Conservation (phyloP, 1,140 invertebrate species). For the Galleria mellonella region DNA sequence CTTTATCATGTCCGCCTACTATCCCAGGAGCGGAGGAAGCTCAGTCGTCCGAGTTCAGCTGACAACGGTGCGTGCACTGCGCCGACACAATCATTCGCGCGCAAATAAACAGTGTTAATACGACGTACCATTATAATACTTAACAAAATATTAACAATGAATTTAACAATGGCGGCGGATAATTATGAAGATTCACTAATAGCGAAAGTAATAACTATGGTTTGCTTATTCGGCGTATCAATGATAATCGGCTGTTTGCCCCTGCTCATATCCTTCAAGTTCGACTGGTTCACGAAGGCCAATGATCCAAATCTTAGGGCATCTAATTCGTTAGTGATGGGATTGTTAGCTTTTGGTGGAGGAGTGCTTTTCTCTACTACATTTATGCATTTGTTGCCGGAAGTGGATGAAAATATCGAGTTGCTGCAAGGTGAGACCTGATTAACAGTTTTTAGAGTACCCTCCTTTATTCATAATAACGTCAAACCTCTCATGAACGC, state of each 20-base stretch:
- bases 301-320: slow-evolving; percentile 60
- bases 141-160: slow-evolving; percentile 21
- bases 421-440: slow-evolving; percentile 67
- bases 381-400: slow-evolving; percentile 92
- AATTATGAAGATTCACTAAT: slow-evolving; percentile 35
- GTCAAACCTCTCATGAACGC: too few relatives aligned
- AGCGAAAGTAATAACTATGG: slow-evolving; percentile 84
- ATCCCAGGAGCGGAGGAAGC: slow-evolving; percentile 28
- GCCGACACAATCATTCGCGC: slow-evolving; percentile 2
- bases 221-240: slow-evolving; percentile 80
- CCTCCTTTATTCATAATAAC: too few relatives aligned
- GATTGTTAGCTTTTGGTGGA: slow-evolving; percentile 89
- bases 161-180: slow-evolving; percentile 29
- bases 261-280: slow-evolving; percentile 78
- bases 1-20: slow-evolving; percentile 53
- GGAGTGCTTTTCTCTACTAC: slow-evolving; percentile 93
- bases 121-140: slow-evolving; percentile 9
- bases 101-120: slow-evolving; percentile 1
- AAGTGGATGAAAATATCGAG: slow-evolving; percentile 83
- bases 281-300: slow-evolving; percentile 75
- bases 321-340: slow-evolving; percentile 51
- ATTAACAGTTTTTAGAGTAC: too few relatives aligned
- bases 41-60: slow-evolving; percentile 34
- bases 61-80: slow-evolving; percentile 4
- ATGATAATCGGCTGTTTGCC: slow-evolving; percentile 82